Conservation (phyloP, 2,113 vertebrate species). For the Misgurnus mizolepis region DNA sequence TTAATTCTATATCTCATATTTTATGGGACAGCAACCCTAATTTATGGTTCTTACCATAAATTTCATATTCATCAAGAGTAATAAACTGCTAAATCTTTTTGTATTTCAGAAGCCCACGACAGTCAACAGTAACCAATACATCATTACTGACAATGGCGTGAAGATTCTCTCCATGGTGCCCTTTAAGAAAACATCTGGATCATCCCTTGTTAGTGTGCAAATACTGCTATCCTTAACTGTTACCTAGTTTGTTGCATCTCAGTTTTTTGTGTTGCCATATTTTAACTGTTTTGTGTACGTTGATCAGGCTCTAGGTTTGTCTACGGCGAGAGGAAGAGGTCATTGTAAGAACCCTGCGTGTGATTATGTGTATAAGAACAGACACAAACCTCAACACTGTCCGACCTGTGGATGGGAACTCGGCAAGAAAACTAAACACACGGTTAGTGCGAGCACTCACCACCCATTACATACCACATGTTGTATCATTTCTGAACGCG, state of each 20-base stretch:
- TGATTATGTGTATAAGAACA: conserved; percentile 93
- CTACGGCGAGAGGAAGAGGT: conserved; percentile 91
- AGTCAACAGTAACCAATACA: conserved; percentile 63
- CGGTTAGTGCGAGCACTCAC: conserved; percentile 64
- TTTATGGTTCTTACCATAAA: too few species aligned
- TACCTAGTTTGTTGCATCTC: background rate
- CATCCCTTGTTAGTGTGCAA: conserved; percentile 68
- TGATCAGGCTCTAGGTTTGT: conserved; percentile 89
- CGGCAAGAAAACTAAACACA: conserved; percentile 74
- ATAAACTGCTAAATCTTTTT: background rate
- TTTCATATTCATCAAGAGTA: background rate
- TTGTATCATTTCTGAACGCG: background rate
- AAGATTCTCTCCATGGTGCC: conserved; percentile 73
- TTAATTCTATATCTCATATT: too few species aligned
- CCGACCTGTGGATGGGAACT: conserved; percentile 91
- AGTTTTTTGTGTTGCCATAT: background rate
- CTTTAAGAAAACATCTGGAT: conserved; percentile 64
- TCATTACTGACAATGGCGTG: conserved; percentile 64
- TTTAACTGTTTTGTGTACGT: background rate
- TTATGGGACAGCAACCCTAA: too few species aligned
- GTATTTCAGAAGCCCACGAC: conserved; percentile 33
- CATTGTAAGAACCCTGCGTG: conserved; percentile 94
- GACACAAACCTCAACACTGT: conserved; percentile 91
- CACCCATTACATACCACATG: background rate
- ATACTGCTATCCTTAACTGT: too few species aligned